Evolutionary conservation across 1,140 invertebrate genomes (phyloP).

Genomic region (Coelopa frigida): DNA sequence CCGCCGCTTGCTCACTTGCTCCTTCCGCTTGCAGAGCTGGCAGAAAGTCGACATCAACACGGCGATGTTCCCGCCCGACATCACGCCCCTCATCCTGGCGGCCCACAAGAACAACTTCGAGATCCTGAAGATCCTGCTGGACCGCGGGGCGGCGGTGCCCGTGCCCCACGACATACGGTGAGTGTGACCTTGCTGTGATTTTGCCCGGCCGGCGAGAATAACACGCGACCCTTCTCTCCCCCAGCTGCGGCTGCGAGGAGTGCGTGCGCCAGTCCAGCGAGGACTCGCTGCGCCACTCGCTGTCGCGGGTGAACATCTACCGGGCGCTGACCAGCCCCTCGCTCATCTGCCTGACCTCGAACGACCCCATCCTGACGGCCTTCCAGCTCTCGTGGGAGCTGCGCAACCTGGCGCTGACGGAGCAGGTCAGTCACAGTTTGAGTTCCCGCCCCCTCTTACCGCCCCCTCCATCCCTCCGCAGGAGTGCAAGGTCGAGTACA

Average conservation of each 20-base stretch:
- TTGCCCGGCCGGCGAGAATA: no score
- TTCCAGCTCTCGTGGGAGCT: slow-evolving; percentile 80
- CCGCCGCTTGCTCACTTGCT: not conserved
- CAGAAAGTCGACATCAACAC: slow-evolving; percentile 73
- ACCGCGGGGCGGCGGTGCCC: slow-evolving; percentile 76
- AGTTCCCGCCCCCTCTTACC: not conserved
- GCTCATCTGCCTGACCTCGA: slow-evolving; percentile 76
- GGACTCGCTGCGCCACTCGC: slow-evolving; percentile 75
- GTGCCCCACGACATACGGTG: slow-evolving; percentile 79
- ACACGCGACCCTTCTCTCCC: slow-evolving; percentile 14
- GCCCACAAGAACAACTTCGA: slow-evolving; percentile 93
- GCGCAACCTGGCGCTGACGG: slow-evolving; percentile 64
- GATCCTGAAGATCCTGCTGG: slow-evolving; percentile 84
- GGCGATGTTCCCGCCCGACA: slow-evolving; percentile 82
- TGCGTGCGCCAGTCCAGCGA: slow-evolving; percentile 65
- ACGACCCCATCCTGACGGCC: slow-evolving; percentile 75
- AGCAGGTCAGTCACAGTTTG: slow-evolving; percentile 48
- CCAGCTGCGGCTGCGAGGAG: slow-evolving; percentile 70
- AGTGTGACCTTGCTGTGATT: slow-evolving; percentile 10
- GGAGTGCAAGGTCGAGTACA: slow-evolving; percentile 73
- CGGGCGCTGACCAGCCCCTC: slow-evolving; percentile 85
- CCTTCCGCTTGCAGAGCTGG: slow-evolving; percentile 59
- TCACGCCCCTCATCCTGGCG: slow-evolving; percentile 85
- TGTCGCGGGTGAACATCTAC: slow-evolving; percentile 87
- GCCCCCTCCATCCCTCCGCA: slow-evolving; percentile 17